Percentiles rank a stretch among this genome's conserved stretches.
phyloP scores from a whole-genome alignment of 2,888 invertebrate species.

The Ephialtes manifestator region DNA sequence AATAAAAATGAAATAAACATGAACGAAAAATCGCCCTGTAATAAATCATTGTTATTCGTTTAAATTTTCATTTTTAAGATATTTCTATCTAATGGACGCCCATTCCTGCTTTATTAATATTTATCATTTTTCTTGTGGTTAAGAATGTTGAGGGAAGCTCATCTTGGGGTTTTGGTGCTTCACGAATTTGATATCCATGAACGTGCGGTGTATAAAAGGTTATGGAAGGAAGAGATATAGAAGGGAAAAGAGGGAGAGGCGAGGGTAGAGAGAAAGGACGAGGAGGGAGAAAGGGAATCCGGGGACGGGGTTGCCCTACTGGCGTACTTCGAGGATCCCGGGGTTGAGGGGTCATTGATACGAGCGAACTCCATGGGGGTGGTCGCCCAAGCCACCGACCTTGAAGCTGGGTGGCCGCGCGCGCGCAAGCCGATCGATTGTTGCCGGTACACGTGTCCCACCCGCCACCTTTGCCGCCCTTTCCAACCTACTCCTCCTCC shows the following conservation, averaged over 20 bases:
- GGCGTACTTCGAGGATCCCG: slow-evolving; percentile 80
- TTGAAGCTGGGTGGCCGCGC: slow-evolving; percentile 76
- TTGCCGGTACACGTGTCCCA: slow-evolving; percentile 81
- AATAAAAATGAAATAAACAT: too few relatives aligned
- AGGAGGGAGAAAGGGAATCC: slow-evolving; percentile 40
- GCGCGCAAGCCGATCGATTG: slow-evolving; percentile 80
- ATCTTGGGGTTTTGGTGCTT: background rate
- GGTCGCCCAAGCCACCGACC: slow-evolving; percentile 81
- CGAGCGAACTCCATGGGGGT: slow-evolving; percentile 70
- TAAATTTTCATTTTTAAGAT: background rate
- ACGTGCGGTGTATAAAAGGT: slow-evolving; percentile 29
- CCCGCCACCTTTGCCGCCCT: slow-evolving; percentile 67
- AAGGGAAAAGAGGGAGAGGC: slow-evolving; percentile 1
- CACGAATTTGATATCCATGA: slow-evolving; percentile 29
- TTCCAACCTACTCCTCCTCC: slow-evolving; percentile 61
- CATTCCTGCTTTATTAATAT: background rate
- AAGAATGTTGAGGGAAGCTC: background rate
- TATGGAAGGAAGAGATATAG: slow-evolving; percentile 23
- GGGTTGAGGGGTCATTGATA: slow-evolving; percentile 84
- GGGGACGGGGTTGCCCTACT: slow-evolving; percentile 79
- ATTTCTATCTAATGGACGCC: background rate
- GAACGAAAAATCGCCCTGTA: too few relatives aligned
- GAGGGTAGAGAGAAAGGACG: slow-evolving; percentile 5
- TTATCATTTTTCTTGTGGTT: background rate
- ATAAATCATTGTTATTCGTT: background rate